Evolutionary conservation across 53 echinoderm and acorn worm species (phyloP), one percentile per base, ranked within the genome.

Genomic region (Henricia sp.): DNA sequence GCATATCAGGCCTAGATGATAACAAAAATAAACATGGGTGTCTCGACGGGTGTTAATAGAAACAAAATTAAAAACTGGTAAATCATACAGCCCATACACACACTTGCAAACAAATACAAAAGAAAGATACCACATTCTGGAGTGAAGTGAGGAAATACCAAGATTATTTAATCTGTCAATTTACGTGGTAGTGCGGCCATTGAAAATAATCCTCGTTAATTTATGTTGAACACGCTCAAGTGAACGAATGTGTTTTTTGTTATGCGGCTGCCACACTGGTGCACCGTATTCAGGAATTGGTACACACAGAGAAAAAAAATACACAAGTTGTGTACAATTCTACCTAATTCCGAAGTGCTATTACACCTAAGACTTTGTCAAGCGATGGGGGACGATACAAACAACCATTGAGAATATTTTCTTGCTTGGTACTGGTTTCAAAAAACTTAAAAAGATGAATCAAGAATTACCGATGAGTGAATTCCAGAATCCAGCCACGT

Each of bases 41-140:
- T 20, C 21, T 55, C n/a, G 12, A 55, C 60, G 60, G 23, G 11
- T 28, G 1, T 60, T 60, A 13, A 60, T 60, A 24, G 60, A 60
- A 29, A 60, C 0, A 60, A 26, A 26, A 30, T 0, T 24, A 14
- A 60, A 60, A 0, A 60, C 60, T 60, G 60, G 60, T 60, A 6
- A 6, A 1, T 60, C 60, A 27, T 60, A 30, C 30, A 60, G 5
- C 32, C 60, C 60, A 60, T 60, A 60, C 60, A 30, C 27, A 60
- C 60, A 60, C 32, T 26, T 55, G 23, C 60, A 60, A 60, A 60
- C 60, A 60, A 60, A 60, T 30, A 60, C 30, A 1, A 26, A 60
- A 4, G 60, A 25, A 27, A 60, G 60, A 60, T 28, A 60, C 60
- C 60, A 60, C 60, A 60, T 28, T 60, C 32, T 60, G 0, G 29